phyloP scores from a whole-genome alignment of 2,888 invertebrate species.

The Imbricaverruca yamaguchii region DNA sequence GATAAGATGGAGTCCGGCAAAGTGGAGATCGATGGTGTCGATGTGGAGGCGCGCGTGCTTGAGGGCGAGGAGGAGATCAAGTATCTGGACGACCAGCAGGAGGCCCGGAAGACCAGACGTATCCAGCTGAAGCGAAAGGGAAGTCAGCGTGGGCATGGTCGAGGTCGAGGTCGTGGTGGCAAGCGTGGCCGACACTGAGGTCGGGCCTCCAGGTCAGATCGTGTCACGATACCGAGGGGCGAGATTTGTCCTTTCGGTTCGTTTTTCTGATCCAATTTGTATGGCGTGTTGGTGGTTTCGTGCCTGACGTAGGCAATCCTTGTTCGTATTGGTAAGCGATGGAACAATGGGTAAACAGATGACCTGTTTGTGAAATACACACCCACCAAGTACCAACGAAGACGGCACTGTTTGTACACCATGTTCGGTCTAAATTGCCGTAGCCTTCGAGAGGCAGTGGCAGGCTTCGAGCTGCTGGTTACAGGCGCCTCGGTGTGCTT shows the following conservation, averaged over 20 bases:
- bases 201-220: not conserved
- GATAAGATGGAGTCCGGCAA: slow-evolving; percentile 41
- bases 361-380: not conserved
- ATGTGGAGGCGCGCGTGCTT: slow-evolving; percentile 51
- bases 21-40: slow-evolving; percentile 44
- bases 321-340: not conserved
- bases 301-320: not conserved
- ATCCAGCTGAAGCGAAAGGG: slow-evolving; percentile 21
- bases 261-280: not conserved
- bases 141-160: slow-evolving; percentile 26
- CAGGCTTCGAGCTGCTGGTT: too few relatives aligned
- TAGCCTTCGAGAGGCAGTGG: too few relatives aligned
- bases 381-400: too few relatives aligned
- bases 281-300: not conserved
- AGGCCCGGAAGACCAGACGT: slow-evolving; percentile 18
- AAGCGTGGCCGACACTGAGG: not conserved
- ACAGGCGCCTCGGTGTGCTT: too few relatives aligned
- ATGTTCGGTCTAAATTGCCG: too few relatives aligned
- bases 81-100: slow-evolving; percentile 36
- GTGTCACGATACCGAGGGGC: not conserved
- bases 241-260: not conserved
- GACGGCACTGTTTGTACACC: too few relatives aligned
- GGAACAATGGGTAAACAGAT: not conserved
- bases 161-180: slow-evolving; percentile 29
- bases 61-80: slow-evolving; percentile 65